Conservation (phyloP, 2,797 vertebrate species). For the Heteromormyrus szaboi region DNA sequence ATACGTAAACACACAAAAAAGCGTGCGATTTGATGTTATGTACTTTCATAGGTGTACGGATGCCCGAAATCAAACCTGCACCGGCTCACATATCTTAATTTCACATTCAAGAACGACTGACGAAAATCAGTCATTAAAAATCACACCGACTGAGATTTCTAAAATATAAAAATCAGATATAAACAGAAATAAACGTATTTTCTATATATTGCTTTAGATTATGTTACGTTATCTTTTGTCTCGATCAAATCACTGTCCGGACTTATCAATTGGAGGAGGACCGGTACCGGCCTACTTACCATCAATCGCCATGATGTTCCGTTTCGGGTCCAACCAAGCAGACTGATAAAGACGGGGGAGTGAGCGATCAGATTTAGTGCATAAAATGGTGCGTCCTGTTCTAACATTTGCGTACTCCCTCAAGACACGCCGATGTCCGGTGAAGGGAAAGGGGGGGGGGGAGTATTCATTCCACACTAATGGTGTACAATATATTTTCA, state of each 20-base stretch:
- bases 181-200: neutral
- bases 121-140: neutral
- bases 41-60: conserved; percentile 2
- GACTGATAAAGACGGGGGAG: conserved; percentile 34
- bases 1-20: neutral
- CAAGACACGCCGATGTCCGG: neutral
- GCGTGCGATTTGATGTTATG: neutral
- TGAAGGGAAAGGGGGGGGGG: neutral
- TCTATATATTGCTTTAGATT: neutral
- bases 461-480: neutral
- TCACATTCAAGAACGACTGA: neutral
- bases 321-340: conserved; percentile 71
- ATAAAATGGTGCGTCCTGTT: conserved; percentile 12
- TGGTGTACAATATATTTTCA: neutral
- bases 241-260: neutral
- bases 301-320: conserved; percentile 90
- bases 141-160: neutral
- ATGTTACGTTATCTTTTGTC: neutral
- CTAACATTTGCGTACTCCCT: neutral
- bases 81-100: neutral
- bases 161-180: neutral
- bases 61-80: neutral
- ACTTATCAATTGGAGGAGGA: conserved; percentile 39
- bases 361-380: conserved; percentile 36
- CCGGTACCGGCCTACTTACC: conserved; percentile 72